These are phyloP conservation scores for Apteryx mantelli DNA, from an alignment of 2,113 vertebrate species.

Conservation along the genomic window DNA sequence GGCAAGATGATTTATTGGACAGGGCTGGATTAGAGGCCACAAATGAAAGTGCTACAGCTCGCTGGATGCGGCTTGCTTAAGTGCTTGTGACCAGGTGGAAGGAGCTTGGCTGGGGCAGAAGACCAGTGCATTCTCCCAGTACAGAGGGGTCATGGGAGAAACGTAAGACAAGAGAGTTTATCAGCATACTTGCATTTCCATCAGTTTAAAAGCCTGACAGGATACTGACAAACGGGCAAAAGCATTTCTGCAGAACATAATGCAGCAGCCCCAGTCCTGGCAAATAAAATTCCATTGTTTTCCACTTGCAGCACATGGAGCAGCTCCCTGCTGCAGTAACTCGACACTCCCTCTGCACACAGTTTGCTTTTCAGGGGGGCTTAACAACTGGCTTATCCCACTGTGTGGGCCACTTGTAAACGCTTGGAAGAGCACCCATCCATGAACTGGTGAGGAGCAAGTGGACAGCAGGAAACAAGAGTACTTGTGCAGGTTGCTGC, in stretches of 20 bases:
- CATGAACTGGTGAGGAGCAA: background rate
- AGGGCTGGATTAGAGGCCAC: background rate
- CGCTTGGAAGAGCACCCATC: background rate
- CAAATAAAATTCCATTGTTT: constrained; percentile 64
- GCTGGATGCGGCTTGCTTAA: background rate
- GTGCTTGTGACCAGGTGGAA: constrained; percentile 23
- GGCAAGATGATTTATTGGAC: constrained; percentile 17
- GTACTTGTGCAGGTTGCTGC: background rate
- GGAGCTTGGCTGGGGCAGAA: background rate
- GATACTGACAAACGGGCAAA: background rate
- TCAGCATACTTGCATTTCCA: background rate
- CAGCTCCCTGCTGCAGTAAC: constrained; percentile 40
- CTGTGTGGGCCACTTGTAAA: background rate
- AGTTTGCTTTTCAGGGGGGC: background rate
- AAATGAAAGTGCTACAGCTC: background rate
- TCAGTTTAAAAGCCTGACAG: background rate
- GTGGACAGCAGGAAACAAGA: background rate
- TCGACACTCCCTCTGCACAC: background rate
- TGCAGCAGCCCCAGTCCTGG: background rate
- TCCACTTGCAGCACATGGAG: background rate
- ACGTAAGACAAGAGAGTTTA: background rate
- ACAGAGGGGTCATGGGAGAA: background rate
- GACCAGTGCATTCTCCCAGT: background rate
- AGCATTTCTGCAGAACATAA: background rate
- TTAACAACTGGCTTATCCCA: constrained; percentile 32